These are phyloP conservation scores for Acleris laterana DNA, from an alignment of 2,888 invertebrate genomes.

Conservation along the genomic window DNA sequence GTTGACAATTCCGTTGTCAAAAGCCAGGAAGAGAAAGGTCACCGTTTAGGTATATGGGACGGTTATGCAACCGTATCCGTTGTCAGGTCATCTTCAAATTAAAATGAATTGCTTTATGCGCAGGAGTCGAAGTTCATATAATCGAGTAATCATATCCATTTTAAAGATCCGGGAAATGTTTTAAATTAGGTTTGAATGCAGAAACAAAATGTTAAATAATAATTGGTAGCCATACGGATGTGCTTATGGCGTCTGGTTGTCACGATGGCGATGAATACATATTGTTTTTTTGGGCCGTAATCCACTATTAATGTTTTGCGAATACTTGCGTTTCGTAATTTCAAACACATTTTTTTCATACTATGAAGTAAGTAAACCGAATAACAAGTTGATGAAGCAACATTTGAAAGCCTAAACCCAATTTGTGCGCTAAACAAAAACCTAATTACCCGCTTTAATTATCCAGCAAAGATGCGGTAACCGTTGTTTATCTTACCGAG, in stretches of 20 bases:
- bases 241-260: no score
- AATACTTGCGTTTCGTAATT: no score
- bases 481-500: slow-evolving; percentile 29
- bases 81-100: slow-evolving; percentile 27
- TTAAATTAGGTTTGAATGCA: not conserved
- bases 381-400: no score
- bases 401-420: not conserved
- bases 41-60: slow-evolving; percentile 13
- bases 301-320: no score
- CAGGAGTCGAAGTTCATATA: slow-evolving; percentile 26
- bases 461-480: slow-evolving; percentile 28
- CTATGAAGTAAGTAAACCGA: no score
- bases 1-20: slow-evolving; percentile 29
- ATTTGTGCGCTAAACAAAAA: not conserved
- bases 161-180: slow-evolving; percentile 12
- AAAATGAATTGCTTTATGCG: slow-evolving; percentile 12
- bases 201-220: no score
- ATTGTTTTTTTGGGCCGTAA: no score
- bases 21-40: slow-evolving; percentile 31
- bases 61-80: slow-evolving; percentile 25
- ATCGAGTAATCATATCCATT: slow-evolving; percentile 11
- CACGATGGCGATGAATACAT: no score
- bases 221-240: no score
- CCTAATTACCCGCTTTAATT: slow-evolving; percentile 24
- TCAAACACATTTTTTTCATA: no score